These are phyloP conservation scores for Pangasius mekongensis DNA, from an alignment of 2,797 vertebrate genomes.

Conservation along the genomic window DNA sequence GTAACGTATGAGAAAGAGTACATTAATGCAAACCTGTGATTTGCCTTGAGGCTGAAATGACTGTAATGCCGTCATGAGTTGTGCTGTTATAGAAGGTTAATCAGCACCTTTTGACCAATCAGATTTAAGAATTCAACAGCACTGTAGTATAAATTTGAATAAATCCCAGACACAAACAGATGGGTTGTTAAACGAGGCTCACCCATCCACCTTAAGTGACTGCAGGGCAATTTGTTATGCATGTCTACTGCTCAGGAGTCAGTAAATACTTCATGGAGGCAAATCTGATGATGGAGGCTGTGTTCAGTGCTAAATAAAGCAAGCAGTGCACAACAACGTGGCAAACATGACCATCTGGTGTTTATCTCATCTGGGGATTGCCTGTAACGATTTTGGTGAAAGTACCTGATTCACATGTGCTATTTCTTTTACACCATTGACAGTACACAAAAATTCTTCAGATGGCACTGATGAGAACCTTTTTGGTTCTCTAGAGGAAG, in stretches of 20 bases:
- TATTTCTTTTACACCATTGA: constrained; percentile 38
- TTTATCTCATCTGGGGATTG: constrained; percentile 50
- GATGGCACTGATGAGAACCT: constrained; percentile 31
- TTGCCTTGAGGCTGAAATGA: background rate
- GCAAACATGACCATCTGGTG: constrained; percentile 58
- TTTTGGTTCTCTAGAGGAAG: constrained; percentile 25
- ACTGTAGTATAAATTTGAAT: background rate
- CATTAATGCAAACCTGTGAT: background rate
- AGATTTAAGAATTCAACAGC: background rate
- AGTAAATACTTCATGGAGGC: constrained; percentile 52
- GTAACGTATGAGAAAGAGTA: background rate
- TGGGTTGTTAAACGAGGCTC: constrained; percentile 8
- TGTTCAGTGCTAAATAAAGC: constrained; percentile 59
- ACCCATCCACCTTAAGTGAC: constrained; percentile 28
- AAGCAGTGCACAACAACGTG: constrained; percentile 45
- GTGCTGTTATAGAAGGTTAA: background rate
- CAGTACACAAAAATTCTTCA: constrained; percentile 35
- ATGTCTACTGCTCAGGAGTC: constrained; percentile 43
- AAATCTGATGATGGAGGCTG: constrained; percentile 49
- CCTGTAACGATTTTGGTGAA: constrained; percentile 40
- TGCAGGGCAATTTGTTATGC: constrained; percentile 55
- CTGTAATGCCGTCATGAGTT: background rate
- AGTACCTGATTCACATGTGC: constrained; percentile 43
- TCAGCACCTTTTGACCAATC: background rate
- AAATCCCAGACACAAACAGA: constrained; percentile 21